Conservation (phyloP, 1,140 invertebrate genomes). For the Caenorhabditis briggsae region DNA sequence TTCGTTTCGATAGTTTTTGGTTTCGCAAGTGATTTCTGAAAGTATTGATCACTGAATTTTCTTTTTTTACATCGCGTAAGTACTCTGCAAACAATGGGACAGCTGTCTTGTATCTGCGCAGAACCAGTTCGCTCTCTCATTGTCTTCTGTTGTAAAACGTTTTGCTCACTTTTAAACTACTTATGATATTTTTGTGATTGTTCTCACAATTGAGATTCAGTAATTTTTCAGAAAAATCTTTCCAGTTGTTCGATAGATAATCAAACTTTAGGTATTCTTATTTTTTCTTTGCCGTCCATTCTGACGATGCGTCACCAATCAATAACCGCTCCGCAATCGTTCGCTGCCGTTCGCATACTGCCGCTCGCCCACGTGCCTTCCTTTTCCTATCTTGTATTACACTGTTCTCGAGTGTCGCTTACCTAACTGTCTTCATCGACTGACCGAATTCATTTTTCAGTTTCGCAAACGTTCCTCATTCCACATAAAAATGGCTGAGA, state of each 20-base stretch:
- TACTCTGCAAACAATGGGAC: not conserved
- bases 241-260: too few species aligned
- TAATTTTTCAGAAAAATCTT: too few species aligned
- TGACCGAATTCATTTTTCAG: not conserved
- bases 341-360: constrained; percentile 32
- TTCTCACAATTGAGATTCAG: too few species aligned
- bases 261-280: not conserved
- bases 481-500: constrained; percentile 3
- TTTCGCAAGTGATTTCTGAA: too few species aligned
- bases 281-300: not conserved
- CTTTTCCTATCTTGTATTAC: not conserved
- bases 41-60: too few species aligned
- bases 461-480: not conserved
- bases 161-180: too few species aligned
- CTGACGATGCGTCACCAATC: constrained; percentile 1
- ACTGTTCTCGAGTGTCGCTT: not conserved
- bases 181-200: too few species aligned
- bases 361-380: not conserved
- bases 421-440: not conserved
- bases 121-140: not conserved
- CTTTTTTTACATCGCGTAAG: too few species aligned
- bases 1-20: too few species aligned
- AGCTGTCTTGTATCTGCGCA: not conserved
- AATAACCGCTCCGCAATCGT: constrained; percentile 14
- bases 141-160: not conserved